A percentile compares a stretch with the other conserved stretches of the same genome.
Conservation (phyloP, 2,113 vertebrate genomes). For the Antechinus stuartii region DNA sequence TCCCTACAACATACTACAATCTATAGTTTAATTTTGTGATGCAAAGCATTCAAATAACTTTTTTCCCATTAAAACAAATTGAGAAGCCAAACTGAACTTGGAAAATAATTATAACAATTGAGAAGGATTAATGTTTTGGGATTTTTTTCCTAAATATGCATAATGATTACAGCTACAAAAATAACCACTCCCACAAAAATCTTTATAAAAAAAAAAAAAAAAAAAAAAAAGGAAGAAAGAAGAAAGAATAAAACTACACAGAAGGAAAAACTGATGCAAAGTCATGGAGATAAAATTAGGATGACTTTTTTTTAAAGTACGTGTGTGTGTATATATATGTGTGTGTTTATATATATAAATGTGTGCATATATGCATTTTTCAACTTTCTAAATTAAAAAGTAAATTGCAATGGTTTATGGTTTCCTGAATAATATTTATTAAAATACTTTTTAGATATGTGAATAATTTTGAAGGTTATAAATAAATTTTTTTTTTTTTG, state of each 20-base stretch:
- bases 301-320: background rate
- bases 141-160: too few relatives aligned
- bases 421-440: background rate
- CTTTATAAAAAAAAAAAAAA: too few relatives aligned
- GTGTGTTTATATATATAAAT: background rate
- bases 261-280: background rate
- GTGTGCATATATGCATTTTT: too few relatives aligned
- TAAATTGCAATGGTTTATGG: background rate
- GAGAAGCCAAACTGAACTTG: background rate
- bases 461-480: background rate
- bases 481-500: background rate
- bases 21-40: background rate
- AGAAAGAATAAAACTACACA: too few relatives aligned
- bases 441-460: background rate
- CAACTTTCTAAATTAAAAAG: background rate
- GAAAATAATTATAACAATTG: background rate
- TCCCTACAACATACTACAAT: background rate
- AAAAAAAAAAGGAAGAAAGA: too few relatives aligned
- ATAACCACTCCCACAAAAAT: background rate
- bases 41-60: background rate
- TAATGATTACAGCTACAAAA: background rate
- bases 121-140: background rate
- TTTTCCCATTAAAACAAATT: background rate
- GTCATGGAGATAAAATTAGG: background rate
- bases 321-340: background rate